phyloP scores from a whole-genome alignment of 2,888 invertebrate genomes.

The Gonocerus acuteangulatus region DNA sequence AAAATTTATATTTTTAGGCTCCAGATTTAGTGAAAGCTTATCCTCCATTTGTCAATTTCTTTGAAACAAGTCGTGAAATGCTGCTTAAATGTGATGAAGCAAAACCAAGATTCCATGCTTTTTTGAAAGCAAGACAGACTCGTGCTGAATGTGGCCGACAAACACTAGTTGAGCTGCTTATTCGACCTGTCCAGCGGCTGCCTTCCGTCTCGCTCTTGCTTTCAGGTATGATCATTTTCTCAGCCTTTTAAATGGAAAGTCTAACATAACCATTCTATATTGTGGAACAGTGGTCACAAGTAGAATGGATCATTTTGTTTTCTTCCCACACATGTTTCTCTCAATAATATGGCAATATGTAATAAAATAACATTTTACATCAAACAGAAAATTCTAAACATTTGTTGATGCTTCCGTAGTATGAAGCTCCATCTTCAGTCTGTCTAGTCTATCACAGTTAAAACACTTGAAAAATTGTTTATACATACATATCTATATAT shows the following conservation, averaged over 20 bases:
- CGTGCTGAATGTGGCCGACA: conserved; percentile 94
- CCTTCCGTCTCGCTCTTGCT: conserved; percentile 92
- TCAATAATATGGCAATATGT: too few species aligned
- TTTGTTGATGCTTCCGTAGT: too few species aligned
- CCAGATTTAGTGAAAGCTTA: conserved; percentile 87
- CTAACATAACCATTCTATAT: too few species aligned
- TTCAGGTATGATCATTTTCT: conserved; percentile 76
- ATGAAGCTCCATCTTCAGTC: too few species aligned
- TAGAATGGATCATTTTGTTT: background rate
- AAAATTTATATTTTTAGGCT: conserved; percentile 46
- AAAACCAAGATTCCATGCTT: conserved; percentile 93
- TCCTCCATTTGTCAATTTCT: conserved; percentile 96
- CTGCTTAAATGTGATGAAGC: conserved; percentile 81
- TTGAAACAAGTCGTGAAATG: conserved; percentile 93
- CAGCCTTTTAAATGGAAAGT: too few species aligned
- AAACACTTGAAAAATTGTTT: too few species aligned
- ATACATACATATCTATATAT: too few species aligned
- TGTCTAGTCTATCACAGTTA: too few species aligned
- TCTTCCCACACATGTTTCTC: too few species aligned
- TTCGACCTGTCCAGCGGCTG: conserved; percentile 93
- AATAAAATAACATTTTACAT: too few species aligned
- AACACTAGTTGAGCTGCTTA: conserved; percentile 89
- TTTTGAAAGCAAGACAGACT: conserved; percentile 89
- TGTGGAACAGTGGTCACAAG: too few species aligned
- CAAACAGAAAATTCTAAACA: too few species aligned